Evolutionary conservation across 2,113 vertebrate genomes (phyloP), one percentile per base, ranked within the genome.

Genomic region (Microtus oregoni): DNA sequence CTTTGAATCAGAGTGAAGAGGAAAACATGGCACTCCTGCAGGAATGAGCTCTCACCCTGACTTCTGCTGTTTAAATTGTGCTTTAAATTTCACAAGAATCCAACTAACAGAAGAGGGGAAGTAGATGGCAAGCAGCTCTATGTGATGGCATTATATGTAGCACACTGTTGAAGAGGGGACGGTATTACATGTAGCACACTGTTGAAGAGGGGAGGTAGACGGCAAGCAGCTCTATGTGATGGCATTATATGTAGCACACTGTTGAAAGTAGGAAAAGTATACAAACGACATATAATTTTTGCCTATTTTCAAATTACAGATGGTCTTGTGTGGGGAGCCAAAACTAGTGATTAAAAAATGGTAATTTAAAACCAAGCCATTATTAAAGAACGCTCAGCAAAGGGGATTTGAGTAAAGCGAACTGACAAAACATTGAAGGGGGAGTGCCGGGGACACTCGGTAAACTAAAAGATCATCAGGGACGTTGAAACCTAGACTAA

Each of bases 311-410:
- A 86, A 85, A 52, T 73, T 86, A 19, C 14, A 77, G 15, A 79
- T 72, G 22, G 82, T 79, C 55, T 92, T 83, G n/a, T 58, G 58
- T 67, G 28, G n/a, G 87, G 15, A 92, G 4, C 61, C 15, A 96
- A 95, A 95, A 73, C 19, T 92, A 90, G n/a, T 24, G 22, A 63
- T 41, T 83, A 90, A n/a, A 55, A 70, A 72, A 72, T 41, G 7
- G 67, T 20, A 30, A 73, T 78, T 76, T 44, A 67, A 94, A 92
- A 88, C 7, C 58, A 90, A 96, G 72, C 19, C 78, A 24, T 91
- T 61, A 86, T 70, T 88, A 79, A 95, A 79, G 1, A 76, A 93
- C 95, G 65, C 78, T 76, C 26, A 95, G 79, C 87, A 28, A 79
- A 77, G 17, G 4, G 5, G 7, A 92, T 61, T 76, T 87, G 32